Base-by-base conservation (phyloP, 2,888 invertebrate species). In the Acrocyrtus sp. region DNA sequence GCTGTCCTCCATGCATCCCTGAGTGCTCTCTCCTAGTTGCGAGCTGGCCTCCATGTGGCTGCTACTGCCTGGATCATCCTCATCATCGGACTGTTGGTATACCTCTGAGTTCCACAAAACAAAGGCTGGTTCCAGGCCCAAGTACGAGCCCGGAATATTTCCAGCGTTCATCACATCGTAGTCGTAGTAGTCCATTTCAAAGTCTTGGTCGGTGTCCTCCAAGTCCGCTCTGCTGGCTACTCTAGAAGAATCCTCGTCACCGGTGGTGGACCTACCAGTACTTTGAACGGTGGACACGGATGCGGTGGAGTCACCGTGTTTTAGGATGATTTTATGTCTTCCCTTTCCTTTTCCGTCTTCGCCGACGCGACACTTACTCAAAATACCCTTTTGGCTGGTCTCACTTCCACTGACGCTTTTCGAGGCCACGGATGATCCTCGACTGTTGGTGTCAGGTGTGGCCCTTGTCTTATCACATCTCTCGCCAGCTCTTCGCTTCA, bases 181-280 rank as follows among this genome's bases (percentile, higher is more conserved):
- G 76, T 82, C 82, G 58, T 82, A 82, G 72, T 82, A 82, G 69
- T 82, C 82, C 75, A 81, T 81, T 72, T 82, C 82, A 66, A 82
- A 80, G 56, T 82, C 82, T 27, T 78, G 78, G 45, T 81, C 81
- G 3, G 80, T 75, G 51, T 79, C 76, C 34, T 76, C 80, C 29
- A 76, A 29, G 34, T 77, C 78, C 1, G 75, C 78, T 53, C 74
- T 56, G 24, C 69, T 70, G 6, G 72, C 70, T 43, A 62, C 70
- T 53, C 70, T 48, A 15, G 65, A 65, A 10, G 12, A 17, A 10
- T 72, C 70, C 5, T 75, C 68, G 12, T 66, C 72, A 24, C 76
- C 51, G 22, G 75, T 70, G 22, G 63, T 69, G 5, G 75, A 74
- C 48, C 68, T 43, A 29, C 68, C 51, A 22, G 74, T 63, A 19